These are phyloP conservation scores for Dioctria rufipes DNA, from an alignment of 2,888 invertebrate genomes.

Conservation along the genomic window DNA sequence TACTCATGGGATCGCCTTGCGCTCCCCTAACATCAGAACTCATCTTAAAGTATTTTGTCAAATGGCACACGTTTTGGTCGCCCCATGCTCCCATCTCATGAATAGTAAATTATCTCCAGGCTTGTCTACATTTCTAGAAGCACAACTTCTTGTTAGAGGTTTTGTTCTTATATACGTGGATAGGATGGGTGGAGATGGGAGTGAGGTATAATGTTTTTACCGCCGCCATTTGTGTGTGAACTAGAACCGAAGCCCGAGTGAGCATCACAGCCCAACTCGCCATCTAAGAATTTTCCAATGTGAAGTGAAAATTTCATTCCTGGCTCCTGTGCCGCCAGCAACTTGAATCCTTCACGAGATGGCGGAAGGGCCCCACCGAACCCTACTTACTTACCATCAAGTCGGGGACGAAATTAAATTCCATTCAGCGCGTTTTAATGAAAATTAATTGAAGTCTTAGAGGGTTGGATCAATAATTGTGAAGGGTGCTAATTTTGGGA, in stretches of 20 bases:
- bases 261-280: slow-evolving; percentile 1
- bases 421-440: slow-evolving; percentile 66
- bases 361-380: slow-evolving; percentile 8
- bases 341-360: slow-evolving; percentile 22
- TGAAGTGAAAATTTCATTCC: slow-evolving; percentile 44
- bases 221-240: not conserved
- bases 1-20: not conserved
- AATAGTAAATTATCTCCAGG: slow-evolving; percentile 46
- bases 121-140: slow-evolving; percentile 51
- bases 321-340: not conserved
- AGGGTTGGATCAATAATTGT: slow-evolving; percentile 53
- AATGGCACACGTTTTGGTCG: slow-evolving; percentile 43
- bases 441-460: slow-evolving; percentile 65
- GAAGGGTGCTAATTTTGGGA: slow-evolving; percentile 50
- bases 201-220: not conserved
- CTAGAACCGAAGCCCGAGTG: not conserved
- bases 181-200: too few relatives aligned
- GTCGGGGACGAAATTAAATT: slow-evolving; percentile 64
- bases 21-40: slow-evolving; percentile 35
- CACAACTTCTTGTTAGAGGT: slow-evolving; percentile 48
- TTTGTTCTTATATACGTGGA: slow-evolving; percentile 14
- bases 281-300: slow-evolving; percentile 28
- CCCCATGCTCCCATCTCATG: slow-evolving; percentile 49
- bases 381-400: slow-evolving; percentile 48
- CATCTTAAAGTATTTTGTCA: slow-evolving; percentile 54